Evolutionary conservation across 2,797 vertebrate species (phyloP).

Genomic region (Sebastes hubbsi): DNA sequence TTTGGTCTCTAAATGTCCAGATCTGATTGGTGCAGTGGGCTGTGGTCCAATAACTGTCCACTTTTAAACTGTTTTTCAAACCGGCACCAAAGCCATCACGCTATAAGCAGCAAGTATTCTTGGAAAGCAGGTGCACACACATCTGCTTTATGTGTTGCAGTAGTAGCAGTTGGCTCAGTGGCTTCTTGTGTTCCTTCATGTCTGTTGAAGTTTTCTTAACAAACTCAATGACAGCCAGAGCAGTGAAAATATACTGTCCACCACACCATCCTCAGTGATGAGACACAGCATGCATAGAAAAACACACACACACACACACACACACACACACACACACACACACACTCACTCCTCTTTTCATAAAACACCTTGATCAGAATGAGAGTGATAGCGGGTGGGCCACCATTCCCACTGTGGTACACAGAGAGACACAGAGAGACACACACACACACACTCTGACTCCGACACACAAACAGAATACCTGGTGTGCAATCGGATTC

Average conservation of each 20-base stretch:
- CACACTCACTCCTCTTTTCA: slow-evolving; percentile 47
- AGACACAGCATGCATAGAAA: slow-evolving; percentile 80
- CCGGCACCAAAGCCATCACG: not conserved
- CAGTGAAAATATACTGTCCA: slow-evolving; percentile 58
- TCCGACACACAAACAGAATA: slow-evolving; percentile 85
- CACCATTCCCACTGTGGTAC: slow-evolving; percentile 74
- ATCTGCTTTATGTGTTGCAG: slow-evolving; percentile 13
- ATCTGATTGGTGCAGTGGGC: slow-evolving; percentile 15
- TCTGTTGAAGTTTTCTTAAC: slow-evolving; percentile 5
- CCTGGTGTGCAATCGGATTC: slow-evolving; percentile 99
- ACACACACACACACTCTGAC: slow-evolving; percentile 39
- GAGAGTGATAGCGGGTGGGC: slow-evolving; percentile 70
- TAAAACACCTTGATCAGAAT: slow-evolving; percentile 69
- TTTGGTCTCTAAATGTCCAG: slow-evolving; percentile 7
- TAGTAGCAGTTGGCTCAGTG: not conserved
- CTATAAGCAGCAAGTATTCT: not conserved
- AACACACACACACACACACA: slow-evolving; percentile 41
- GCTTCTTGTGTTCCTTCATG: slow-evolving; percentile 1
- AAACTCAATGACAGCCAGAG: slow-evolving; percentile 49
- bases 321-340: slow-evolving; percentile 40
- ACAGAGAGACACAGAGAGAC: slow-evolving; percentile 75
- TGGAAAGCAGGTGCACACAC: slow-evolving; percentile 1
- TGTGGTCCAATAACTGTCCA: slow-evolving; percentile 16
- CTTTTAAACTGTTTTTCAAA: slow-evolving; percentile 5
- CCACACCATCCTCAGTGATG: slow-evolving; percentile 74